These are phyloP conservation scores for Lucinisca nassula DNA, from an alignment of 2,888 invertebrate genomes.

Conservation along the genomic window DNA sequence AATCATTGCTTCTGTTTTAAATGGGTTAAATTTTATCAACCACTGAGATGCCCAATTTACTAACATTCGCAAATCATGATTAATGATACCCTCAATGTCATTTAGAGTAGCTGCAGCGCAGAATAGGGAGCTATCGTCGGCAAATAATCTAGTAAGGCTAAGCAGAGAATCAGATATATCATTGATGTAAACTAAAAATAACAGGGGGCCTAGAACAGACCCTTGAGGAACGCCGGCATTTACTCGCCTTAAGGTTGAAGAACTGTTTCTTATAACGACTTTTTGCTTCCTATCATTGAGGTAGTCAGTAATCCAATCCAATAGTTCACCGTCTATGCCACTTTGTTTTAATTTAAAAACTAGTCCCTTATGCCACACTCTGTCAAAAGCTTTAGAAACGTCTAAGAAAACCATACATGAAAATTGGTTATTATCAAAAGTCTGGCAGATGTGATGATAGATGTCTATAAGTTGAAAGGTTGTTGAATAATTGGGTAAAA, in stretches of 20 bases:
- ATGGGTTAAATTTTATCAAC: too few species aligned
- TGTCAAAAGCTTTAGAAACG: background rate
- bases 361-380: slow-evolving; percentile 3
- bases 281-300: background rate
- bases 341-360: background rate
- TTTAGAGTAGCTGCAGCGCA: too few species aligned
- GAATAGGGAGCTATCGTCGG: background rate
- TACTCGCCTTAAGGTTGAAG: background rate
- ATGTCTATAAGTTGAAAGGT: slow-evolving; percentile 6
- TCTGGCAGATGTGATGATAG: background rate
- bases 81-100: too few species aligned
- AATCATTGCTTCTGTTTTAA: too few species aligned
- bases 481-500: slow-evolving; percentile 1
- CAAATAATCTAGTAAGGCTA: background rate
- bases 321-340: background rate
- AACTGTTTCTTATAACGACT: background rate
- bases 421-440: background rate
- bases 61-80: too few species aligned
- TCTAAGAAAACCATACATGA: background rate
- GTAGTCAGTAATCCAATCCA: background rate
- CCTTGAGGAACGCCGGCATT: slow-evolving; percentile 16
- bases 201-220: background rate
- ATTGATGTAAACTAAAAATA: slow-evolving; percentile 10
- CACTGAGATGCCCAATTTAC: too few species aligned
- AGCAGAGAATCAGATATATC: background rate